Conservation (phyloP, 2,797 vertebrate genomes). For the Manis crassicaudata region DNA sequence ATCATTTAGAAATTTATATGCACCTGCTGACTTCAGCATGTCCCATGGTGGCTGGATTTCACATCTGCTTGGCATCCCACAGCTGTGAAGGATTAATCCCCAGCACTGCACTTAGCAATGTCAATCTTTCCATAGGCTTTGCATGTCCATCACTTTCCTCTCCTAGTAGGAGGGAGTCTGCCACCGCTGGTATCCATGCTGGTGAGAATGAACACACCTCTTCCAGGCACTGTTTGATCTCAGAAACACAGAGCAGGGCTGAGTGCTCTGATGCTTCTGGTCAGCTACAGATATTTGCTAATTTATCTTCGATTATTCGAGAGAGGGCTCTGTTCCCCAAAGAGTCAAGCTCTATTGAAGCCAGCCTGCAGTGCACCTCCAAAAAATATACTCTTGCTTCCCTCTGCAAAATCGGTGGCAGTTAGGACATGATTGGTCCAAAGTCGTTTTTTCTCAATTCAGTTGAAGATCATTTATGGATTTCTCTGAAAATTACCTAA, state of each 20-base stretch:
- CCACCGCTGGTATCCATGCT: neutral
- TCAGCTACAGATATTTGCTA: neutral
- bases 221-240: neutral
- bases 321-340: neutral
- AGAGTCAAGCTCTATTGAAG: neutral
- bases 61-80: conserved; percentile 25
- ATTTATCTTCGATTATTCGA: neutral
- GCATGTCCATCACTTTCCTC: neutral
- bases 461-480: neutral
- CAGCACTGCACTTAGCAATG: neutral
- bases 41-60: conserved; percentile 52
- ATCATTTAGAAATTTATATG: conserved; percentile 55
- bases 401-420: neutral
- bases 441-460: neutral
- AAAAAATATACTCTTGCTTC: neutral
- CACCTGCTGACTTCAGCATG: conserved; percentile 11
- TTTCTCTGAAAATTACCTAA: neutral
- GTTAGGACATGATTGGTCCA: neutral
- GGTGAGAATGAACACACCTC: conserved; percentile 6
- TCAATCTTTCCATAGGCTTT: neutral
- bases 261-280: neutral
- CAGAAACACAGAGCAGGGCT: neutral
- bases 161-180: neutral
- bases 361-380: neutral
- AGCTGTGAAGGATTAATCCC: conserved; percentile 31